phyloP scores from a whole-genome alignment of 2,113 vertebrate species.

The Scatophagus argus region DNA sequence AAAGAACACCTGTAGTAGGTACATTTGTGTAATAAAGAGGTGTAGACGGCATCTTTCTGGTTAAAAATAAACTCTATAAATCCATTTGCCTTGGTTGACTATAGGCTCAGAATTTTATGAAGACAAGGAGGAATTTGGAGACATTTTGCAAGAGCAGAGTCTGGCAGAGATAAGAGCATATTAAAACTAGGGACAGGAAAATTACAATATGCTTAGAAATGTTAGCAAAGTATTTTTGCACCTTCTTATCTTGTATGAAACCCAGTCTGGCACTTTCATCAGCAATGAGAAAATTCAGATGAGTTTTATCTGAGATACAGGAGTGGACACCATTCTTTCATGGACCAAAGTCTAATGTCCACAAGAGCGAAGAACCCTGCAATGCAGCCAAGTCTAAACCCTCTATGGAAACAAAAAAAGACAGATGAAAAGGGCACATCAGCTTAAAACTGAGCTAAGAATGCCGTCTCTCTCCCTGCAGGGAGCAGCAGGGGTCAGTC shows the following conservation, averaged over 20 bases:
- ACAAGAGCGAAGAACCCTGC: background rate
- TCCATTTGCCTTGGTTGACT: background rate
- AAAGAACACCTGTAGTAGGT: background rate
- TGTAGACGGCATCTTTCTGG: background rate
- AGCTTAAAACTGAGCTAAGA: constrained; percentile 58
- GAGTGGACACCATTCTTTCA: constrained; percentile 14
- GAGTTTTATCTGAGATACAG: constrained; percentile 1
- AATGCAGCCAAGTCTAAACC: constrained; percentile 22
- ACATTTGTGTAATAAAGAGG: background rate
- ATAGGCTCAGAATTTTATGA: constrained; percentile 28
- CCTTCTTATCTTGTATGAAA: constrained; percentile 37
- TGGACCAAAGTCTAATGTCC: background rate
- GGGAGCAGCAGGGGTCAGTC: constrained; percentile 70
- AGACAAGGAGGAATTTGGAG: constrained; percentile 6
- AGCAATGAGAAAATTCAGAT: background rate
- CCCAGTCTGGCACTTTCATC: constrained; percentile 6
- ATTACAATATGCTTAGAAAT: constrained; percentile 25
- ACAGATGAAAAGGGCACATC: constrained; percentile 64
- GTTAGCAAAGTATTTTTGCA: background rate
- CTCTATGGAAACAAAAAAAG: constrained; percentile 5
- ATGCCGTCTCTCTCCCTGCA: constrained; percentile 55
- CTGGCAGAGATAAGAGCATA: constrained; percentile 47
- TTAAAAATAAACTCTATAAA: constrained; percentile 17
- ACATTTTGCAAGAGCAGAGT: constrained; percentile 41
- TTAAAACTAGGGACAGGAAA: constrained; percentile 26